These are phyloP conservation scores for Atta colombica DNA, from an alignment of 1,140 invertebrate genomes.

Conservation along the genomic window DNA sequence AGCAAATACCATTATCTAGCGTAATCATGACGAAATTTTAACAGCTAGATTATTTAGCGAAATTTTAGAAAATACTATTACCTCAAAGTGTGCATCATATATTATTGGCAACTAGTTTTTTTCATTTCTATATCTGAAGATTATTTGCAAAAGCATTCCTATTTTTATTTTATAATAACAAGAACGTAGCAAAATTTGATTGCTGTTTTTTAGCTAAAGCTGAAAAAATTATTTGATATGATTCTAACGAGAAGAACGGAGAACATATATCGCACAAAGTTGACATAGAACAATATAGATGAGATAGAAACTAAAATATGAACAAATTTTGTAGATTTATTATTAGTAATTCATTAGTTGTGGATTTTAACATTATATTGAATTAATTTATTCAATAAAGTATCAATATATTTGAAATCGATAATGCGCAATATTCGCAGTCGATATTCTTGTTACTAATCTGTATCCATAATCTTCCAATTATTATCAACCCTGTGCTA, in stretches of 20 bases:
- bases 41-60: slow-evolving; percentile 1
- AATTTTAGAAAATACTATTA: not conserved
- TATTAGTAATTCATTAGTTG: not conserved
- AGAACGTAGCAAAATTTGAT: no score
- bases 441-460: not conserved
- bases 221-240: not conserved
- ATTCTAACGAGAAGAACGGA: not conserved
- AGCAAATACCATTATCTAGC: slow-evolving; percentile 1
- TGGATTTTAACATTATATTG: not conserved
- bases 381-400: not conserved
- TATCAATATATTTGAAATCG: not conserved
- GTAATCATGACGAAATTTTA: not conserved
- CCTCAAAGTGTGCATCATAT: not conserved
- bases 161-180: not conserved
- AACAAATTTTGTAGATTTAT: not conserved
- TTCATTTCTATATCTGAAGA: not conserved
- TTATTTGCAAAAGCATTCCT: not conserved
- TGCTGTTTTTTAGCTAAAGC: not conserved
- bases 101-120: not conserved
- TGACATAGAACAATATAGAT: not conserved
- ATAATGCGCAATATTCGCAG: not conserved
- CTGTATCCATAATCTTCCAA: not conserved
- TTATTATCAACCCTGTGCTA: slow-evolving; percentile 17
- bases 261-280: not conserved
- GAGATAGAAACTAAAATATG: not conserved